phyloP scores from a whole-genome alignment of 2,797 vertebrate genomes.

The Peromyscus nudipes region DNA sequence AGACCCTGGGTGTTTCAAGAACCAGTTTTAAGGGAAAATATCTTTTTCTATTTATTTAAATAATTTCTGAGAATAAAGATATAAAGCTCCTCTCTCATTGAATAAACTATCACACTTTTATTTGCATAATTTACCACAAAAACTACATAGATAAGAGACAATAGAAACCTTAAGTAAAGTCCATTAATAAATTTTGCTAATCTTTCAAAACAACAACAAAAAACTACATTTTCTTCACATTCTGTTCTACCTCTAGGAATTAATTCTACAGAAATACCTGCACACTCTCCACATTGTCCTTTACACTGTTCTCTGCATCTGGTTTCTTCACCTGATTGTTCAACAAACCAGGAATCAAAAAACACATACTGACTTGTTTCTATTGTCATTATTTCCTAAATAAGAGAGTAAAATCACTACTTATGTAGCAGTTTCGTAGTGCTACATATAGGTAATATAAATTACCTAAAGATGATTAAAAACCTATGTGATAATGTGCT shows the following conservation, averaged over 20 bases:
- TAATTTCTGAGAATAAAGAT: background rate
- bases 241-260: background rate
- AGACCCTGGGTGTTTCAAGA: background rate
- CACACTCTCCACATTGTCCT: background rate
- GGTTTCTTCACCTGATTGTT: background rate
- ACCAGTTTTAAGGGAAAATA: conserved; percentile 8
- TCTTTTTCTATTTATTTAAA: conserved; percentile 5
- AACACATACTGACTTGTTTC: background rate
- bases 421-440: background rate
- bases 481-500: background rate
- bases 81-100: background rate
- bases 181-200: background rate
- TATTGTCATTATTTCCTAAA: background rate
- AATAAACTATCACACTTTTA: conserved; percentile 18
- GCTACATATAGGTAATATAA: background rate
- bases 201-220: background rate
- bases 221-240: background rate
- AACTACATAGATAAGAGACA: background rate
- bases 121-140: background rate
- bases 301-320: too few species aligned
- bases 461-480: background rate
- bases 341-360: background rate
- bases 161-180: background rate
- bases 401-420: background rate
- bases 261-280: conserved; percentile 18